These are phyloP conservation scores for Seriola aureovittata DNA, from an alignment of 2,113 vertebrate genomes.

Conservation along the genomic window DNA sequence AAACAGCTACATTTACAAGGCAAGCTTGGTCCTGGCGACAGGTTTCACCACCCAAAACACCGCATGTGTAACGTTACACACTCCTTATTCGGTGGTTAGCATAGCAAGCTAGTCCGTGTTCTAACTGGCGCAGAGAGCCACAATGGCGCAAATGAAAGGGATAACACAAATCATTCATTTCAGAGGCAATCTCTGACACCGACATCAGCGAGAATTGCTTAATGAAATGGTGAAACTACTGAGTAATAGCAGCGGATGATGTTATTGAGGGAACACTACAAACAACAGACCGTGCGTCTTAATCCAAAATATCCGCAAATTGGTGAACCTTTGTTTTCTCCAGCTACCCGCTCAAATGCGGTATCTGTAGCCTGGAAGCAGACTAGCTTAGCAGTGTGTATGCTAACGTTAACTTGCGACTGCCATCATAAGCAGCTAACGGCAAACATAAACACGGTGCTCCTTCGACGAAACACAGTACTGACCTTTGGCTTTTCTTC, in stretches of 20 bases:
- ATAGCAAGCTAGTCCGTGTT: conserved; percentile 55
- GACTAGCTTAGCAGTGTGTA: conserved; percentile 54
- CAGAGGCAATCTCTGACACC: neutral
- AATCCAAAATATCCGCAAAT: conserved; percentile 68
- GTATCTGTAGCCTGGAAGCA: conserved; percentile 44
- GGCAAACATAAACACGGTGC: accelerated
- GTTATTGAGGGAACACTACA: accelerated
- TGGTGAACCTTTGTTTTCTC: conserved; percentile 79
- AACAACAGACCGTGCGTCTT: neutral
- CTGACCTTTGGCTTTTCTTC: conserved; percentile 94
- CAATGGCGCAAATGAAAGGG: conserved; percentile 77
- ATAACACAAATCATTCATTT: conserved; percentile 54
- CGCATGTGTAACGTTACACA: neutral
- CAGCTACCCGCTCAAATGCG: conserved; percentile 79
- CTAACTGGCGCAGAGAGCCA: conserved; percentile 75
- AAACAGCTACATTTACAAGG: neutral
- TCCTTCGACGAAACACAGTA: neutral
- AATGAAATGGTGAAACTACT: accelerated
- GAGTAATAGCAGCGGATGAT: accelerated
- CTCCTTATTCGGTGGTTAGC: conserved; percentile 58
- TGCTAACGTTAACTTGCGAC: conserved; percentile 38
- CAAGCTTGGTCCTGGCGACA: neutral
- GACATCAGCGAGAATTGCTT: no score
- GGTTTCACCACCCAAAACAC: neutral
- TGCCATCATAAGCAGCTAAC: neutral